Percentiles rank a stretch among this genome's conserved stretches.
Evolutionary conservation across 2,113 vertebrate genomes (phyloP).

Genomic region (Mastomys natalensis): DNA sequence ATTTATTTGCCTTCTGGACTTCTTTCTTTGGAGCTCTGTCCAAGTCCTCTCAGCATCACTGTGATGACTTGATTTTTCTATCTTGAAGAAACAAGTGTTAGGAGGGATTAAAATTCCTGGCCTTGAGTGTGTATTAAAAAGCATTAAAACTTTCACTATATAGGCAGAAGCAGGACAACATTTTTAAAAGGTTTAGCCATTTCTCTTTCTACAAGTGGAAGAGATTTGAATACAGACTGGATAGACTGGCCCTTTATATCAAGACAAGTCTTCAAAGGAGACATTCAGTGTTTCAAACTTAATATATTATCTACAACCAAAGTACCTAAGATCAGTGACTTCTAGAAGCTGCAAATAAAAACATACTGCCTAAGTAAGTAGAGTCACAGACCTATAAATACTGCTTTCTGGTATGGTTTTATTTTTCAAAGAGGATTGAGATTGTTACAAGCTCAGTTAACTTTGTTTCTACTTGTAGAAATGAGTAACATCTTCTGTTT

Average conservation of each 20-base stretch:
- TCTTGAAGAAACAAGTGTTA: background rate
- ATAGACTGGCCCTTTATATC: background rate
- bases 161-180: background rate
- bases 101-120: background rate
- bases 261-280: background rate
- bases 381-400: background rate
- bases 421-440: background rate
- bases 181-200: constrained; percentile 8
- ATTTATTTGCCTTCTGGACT: background rate
- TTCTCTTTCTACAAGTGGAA: background rate
- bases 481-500: background rate
- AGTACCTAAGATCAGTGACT: background rate
- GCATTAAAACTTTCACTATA: background rate
- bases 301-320: background rate
- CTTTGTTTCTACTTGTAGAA: background rate
- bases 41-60: background rate
- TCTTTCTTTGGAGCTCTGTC: background rate
- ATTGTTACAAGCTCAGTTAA: background rate
- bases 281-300: background rate
- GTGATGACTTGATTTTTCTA: background rate
- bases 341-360: background rate
- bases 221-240: background rate
- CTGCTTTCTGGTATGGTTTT: background rate
- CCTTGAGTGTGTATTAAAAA: constrained; percentile 9
- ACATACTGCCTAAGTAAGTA: background rate